These are phyloP conservation scores for Dendropsophus ebraccatus DNA, from an alignment of 2,113 vertebrate genomes.

Conservation along the genomic window DNA sequence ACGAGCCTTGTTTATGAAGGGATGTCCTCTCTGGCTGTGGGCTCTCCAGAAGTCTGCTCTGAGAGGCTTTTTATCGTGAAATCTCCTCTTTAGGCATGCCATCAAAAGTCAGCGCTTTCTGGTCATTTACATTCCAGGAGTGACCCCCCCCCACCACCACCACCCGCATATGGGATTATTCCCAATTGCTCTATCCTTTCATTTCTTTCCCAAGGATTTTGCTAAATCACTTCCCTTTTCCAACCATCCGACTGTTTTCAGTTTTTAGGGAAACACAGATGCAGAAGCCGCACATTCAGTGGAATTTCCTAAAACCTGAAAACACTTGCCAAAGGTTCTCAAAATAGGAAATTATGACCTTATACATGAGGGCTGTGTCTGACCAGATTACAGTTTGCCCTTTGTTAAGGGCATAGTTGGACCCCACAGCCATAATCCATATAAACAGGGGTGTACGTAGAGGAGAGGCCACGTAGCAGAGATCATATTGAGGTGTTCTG, in stretches of 20 bases:
- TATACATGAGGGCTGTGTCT: background rate
- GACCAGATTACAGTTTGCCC: background rate
- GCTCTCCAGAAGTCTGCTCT: background rate
- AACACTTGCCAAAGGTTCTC: background rate
- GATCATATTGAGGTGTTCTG: background rate
- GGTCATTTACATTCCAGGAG: slow-evolving; percentile 10
- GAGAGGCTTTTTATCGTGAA: background rate
- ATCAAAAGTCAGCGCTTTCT: background rate
- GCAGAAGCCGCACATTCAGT: background rate
- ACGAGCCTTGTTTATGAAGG: slow-evolving; percentile 35
- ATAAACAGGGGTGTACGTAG: background rate
- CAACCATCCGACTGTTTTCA: background rate
- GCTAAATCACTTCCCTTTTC: slow-evolving; percentile 28
- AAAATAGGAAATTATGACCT: slow-evolving; percentile 19
- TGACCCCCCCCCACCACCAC: background rate
- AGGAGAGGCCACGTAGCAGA: background rate
- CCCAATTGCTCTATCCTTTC: background rate
- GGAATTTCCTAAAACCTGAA: slow-evolving; percentile 12
- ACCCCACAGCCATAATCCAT: background rate
- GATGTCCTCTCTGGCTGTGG: slow-evolving; percentile 8
- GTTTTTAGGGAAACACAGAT: background rate
- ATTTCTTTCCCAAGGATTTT: slow-evolving; percentile 1
- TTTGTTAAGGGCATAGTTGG: background rate
- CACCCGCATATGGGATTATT: background rate
- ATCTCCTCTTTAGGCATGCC: background rate